Percentiles rank a stretch among this genome's conserved stretches.
phyloP scores from a whole-genome alignment of 2,797 vertebrate genomes.

The Chelon labrosus region DNA sequence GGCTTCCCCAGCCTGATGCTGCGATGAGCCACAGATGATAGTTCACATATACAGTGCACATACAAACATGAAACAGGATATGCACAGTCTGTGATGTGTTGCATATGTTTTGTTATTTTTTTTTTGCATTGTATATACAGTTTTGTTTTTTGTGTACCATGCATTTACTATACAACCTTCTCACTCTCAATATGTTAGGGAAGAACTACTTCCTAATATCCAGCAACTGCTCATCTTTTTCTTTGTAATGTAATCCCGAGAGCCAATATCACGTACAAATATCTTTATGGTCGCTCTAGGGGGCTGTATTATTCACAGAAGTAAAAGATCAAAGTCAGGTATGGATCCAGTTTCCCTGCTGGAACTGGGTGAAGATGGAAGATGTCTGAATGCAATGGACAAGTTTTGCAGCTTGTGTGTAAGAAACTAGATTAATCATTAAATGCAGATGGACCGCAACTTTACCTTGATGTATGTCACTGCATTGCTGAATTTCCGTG shows the following conservation, averaged over 20 bases:
- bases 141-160: neutral
- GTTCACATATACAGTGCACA: neutral
- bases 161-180: neutral
- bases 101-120: neutral
- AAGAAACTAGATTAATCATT: neutral
- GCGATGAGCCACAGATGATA: neutral
- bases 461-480: slow-evolving; percentile 79
- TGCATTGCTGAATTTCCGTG: slow-evolving; percentile 56
- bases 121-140: too few species aligned
- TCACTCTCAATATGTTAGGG: neutral
- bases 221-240: neutral
- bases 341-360: neutral
- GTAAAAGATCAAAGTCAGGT: too few species aligned
- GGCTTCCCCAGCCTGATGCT: slow-evolving; percentile 80
- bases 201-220: neutral
- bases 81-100: too few species aligned
- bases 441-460: neutral
- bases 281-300: too few species aligned
- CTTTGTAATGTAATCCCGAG: neutral
- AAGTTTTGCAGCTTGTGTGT: neutral
- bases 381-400: neutral
- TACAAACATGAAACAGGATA: too few species aligned
- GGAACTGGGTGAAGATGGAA: neutral
- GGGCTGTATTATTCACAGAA: too few species aligned
- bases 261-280: too few species aligned